Base-by-base conservation (phyloP, 2,888 invertebrate genomes). In the Liposcelis brunnea region DNA sequence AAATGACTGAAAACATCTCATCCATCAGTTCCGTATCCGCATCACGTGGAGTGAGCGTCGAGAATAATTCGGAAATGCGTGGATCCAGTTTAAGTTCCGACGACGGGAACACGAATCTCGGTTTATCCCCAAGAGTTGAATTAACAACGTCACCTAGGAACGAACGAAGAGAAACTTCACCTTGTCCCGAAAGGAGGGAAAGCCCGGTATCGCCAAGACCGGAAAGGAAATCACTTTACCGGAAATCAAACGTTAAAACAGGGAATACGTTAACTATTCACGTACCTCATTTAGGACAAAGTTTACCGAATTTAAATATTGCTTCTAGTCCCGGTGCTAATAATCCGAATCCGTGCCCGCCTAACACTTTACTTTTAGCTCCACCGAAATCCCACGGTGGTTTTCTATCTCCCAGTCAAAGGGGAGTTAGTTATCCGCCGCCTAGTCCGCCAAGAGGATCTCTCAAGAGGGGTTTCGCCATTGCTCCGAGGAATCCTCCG, bases 361-460 rank as follows among this genome's bases (percentile, higher is more conserved):
- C 62, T 61, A 54, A 62, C 59, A 53, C 63, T 57, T 57, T 60
- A 60, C 58, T 67, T 42, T 57, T 51, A 1, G 63, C 59, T 55
- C 48, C 66, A 61, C 54, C 61, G 68, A 55, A 57, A 68, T 54
- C 72, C 69, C 56, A 71, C 77, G 8, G 2, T 2, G 19, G 19
- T 6, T 26, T 38, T 10, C 34, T 37, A 2, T 18, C 32, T 34
- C 48, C 57, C 51, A 53, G 52, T 26, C 58, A 60, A 40, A 52
- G 64, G 54, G 85, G 84, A 49, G 76, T 77, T 49, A 84, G 83
- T 51, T 85, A 86, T 61, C 85, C 86, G 46, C 86, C 86, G 6
- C 82, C 83, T 18, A 85, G 83, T 52, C 85, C 59, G 55, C 70
- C 60, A 58, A 67, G 74, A 63, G 64, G 61, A 34, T 58, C 58